Conservation (phyloP, 2,888 invertebrate species). For the Ophioninae sp. region DNA sequence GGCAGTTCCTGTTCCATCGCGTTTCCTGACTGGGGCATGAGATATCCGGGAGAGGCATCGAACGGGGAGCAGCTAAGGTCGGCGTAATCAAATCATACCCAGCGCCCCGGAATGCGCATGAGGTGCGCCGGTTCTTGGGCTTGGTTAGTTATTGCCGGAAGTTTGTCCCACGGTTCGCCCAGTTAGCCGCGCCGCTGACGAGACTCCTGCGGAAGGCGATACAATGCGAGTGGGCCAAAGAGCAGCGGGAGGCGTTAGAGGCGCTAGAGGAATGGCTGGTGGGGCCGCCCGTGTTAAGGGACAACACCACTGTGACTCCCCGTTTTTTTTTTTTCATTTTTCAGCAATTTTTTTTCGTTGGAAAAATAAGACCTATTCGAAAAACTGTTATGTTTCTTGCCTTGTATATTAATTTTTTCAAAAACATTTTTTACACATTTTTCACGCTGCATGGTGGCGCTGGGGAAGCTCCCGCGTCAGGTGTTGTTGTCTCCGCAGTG, state of each 20-base stretch:
- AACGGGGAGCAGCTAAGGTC: constrained; percentile 62
- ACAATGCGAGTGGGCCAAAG: constrained; percentile 29
- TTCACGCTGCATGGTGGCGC: too few relatives aligned
- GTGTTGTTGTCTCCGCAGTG: too few relatives aligned
- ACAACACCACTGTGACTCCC: too few relatives aligned
- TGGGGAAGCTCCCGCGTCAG: too few relatives aligned
- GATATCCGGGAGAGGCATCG: constrained; percentile 39
- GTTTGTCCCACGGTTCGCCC: constrained; percentile 45
- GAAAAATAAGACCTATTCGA: too few relatives aligned
- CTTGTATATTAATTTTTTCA: too few relatives aligned
- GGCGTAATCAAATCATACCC: constrained; percentile 60
- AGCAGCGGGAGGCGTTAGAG: constrained; percentile 27
- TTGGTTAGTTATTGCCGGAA: constrained; percentile 43
- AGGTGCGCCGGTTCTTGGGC: constrained; percentile 41
- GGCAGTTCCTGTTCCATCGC: constrained; percentile 45
- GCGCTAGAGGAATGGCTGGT: constrained; percentile 2
- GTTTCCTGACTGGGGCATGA: constrained; percentile 71
- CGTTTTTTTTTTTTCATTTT: too few relatives aligned
- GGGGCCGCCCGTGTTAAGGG: constrained; percentile 25
- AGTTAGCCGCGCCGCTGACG: constrained; percentile 22
- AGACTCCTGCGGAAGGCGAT: not conserved
- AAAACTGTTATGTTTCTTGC: too few relatives aligned
- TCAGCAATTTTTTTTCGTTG: too few relatives aligned
- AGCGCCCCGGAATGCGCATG: constrained; percentile 32
- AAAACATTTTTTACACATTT: too few relatives aligned